phyloP scores from a whole-genome alignment of 1,140 invertebrate species.

The Harpegnathos saltator region DNA sequence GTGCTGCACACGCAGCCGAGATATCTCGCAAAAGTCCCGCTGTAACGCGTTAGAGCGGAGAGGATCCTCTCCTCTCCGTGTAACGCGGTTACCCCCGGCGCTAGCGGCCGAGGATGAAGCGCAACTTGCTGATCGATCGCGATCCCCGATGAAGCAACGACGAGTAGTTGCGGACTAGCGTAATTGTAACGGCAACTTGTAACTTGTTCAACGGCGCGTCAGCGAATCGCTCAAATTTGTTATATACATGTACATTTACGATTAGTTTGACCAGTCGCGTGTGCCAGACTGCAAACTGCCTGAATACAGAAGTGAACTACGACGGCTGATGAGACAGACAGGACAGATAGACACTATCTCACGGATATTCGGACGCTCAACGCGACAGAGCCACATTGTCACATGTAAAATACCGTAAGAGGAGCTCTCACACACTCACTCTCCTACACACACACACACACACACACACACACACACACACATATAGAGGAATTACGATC shows the following conservation, averaged over 20 bases:
- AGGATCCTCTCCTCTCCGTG: not conserved
- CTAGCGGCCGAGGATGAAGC: not conserved
- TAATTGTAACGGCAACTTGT: constrained; percentile 27
- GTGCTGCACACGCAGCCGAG: constrained; percentile 21
- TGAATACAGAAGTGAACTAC: not conserved
- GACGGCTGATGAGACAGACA: not conserved
- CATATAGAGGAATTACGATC: constrained; percentile 32
- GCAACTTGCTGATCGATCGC: constrained; percentile 44
- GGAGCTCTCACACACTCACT: not conserved
- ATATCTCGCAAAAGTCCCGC: constrained; percentile 10
- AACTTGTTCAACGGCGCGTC: constrained; percentile 26
- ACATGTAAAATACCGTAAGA: constrained; percentile 38
- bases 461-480: not conserved
- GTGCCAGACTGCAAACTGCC: not conserved
- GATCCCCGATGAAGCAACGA: constrained; percentile 28
- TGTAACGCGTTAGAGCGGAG: not conserved
- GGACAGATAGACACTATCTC: too few species aligned
- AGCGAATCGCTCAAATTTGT: constrained; percentile 65
- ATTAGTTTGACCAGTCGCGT: constrained; percentile 39
- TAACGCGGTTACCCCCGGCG: constrained; percentile 33
- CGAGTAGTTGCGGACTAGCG: constrained; percentile 20
- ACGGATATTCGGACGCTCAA: constrained; percentile 3
- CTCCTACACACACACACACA: not conserved
- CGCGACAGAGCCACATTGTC: constrained; percentile 25
- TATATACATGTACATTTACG: constrained; percentile 47